These are phyloP conservation scores for Eulacestoma nigropectus DNA, from an alignment of 2,113 vertebrate species.

Conservation along the genomic window DNA sequence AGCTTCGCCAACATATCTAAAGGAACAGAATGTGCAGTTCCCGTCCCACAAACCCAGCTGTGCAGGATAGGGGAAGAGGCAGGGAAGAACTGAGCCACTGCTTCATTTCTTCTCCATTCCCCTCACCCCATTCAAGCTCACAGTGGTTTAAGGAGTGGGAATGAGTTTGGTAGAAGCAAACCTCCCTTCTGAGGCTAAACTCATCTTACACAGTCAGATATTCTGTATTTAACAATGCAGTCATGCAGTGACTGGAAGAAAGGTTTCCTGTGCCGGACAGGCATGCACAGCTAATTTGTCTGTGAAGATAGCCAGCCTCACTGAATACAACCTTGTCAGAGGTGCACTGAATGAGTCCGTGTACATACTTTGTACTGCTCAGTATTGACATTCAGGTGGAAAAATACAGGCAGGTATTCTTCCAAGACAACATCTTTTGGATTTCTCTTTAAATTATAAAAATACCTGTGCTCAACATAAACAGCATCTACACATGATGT, in stretches of 20 bases:
- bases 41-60: background rate
- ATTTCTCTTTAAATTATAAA: background rate
- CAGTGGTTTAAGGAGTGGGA: background rate
- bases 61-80: background rate
- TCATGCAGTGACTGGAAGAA: background rate
- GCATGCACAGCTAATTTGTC: background rate
- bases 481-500: background rate
- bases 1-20: background rate
- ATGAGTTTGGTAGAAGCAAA: background rate
- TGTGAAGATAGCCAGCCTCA: background rate
- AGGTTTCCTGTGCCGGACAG: background rate
- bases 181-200: background rate
- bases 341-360: background rate
- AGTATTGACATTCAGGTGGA: background rate
- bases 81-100: background rate
- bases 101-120: background rate
- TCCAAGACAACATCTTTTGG: background rate
- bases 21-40: background rate
- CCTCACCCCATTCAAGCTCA: background rate
- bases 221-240: background rate
- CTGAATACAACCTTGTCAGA: background rate
- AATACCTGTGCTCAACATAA: background rate
- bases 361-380: background rate
- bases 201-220: background rate
- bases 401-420: background rate